phyloP scores from a whole-genome alignment of 2,888 invertebrate species.

The Caenorhabditis macrosperma region DNA sequence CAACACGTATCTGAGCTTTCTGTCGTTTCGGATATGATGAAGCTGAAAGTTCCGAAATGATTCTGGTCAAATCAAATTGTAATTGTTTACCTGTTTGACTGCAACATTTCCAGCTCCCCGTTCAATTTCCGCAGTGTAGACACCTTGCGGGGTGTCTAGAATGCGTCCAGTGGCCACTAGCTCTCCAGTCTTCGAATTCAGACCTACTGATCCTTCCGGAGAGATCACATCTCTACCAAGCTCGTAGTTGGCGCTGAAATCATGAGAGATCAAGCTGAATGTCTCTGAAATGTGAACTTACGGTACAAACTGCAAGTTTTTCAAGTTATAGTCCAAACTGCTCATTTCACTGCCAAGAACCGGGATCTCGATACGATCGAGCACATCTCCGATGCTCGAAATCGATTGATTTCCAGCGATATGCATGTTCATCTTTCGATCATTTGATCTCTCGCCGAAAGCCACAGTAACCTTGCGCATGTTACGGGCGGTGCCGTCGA shows the following conservation, averaged over 20 bases:
- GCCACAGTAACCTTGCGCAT: constrained; percentile 35
- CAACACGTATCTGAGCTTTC: constrained; percentile 61
- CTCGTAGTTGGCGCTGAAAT: constrained; percentile 56
- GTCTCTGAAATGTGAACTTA: too few species aligned
- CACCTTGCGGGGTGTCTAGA: constrained; percentile 53
- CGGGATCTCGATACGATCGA: constrained; percentile 35
- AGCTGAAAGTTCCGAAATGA: constrained; percentile 36
- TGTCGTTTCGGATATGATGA: constrained; percentile 56
- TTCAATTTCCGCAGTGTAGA: constrained; percentile 43
- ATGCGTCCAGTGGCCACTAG: constrained; percentile 43
- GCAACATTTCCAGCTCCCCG: background rate
- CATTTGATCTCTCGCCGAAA: constrained; percentile 2
- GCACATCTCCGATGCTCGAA: constrained; percentile 26
- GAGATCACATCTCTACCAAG: constrained; percentile 44
- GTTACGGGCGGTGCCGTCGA: constrained; percentile 31
- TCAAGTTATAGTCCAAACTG: constrained; percentile 2
- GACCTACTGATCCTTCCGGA: constrained; percentile 42
- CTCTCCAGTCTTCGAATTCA: constrained; percentile 49
- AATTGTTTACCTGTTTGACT: constrained; percentile 41
- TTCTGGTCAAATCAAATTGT: too few species aligned
- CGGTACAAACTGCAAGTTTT: constrained; percentile 44
- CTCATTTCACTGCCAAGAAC: background rate
- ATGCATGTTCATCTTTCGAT: background rate
- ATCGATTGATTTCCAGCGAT: constrained; percentile 36
- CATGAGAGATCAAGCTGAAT: background rate